Base-by-base conservation (phyloP, 2,888 invertebrate genomes). In the Keiferia lycopersicella region DNA sequence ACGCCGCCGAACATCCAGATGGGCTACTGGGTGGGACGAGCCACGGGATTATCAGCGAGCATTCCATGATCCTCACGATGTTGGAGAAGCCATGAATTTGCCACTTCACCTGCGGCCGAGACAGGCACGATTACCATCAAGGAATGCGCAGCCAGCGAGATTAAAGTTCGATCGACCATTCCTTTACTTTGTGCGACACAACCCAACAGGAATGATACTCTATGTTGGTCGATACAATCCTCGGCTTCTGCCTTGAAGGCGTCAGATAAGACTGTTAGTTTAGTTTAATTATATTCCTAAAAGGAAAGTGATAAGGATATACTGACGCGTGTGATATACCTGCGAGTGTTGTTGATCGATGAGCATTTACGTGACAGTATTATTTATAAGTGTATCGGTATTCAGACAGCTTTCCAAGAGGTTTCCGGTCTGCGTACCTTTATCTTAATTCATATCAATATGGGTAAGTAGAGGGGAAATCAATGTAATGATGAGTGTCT, bases 181-280 rank as follows among this genome's bases (percentile, higher is more conserved):
- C 92, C 91, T 98, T 30, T 98, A 96, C 84, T 96, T 97, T 73
- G 96, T 97, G 14, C 93, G 97, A 78, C 97, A 98, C 84, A 97
- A 97, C 84, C 97, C 97, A 0, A 96, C 97, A n/a, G 97, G 97
- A 67, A 94, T 97, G 91, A 96, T 98, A 76, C 89, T 98, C 62
- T 96, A 96, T 81, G 96, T 97, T 92, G 97, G 97, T 51, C 93
- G 97, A 80, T 97, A 96, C 88, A 97, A 96, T 86, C 97, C 96
- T 51, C 94, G 96, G 86, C 93, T 96, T 79, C 87, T 96, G 84
- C 96, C 96, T 83, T 96, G 86, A 91, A 87, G 78, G 66, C 70
- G 70, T 73, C 76, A 72, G 72, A 71, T 82, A 87, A 91, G 91
- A 91, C 91, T 91, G 90, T 83, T 90, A 87, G 83, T 77, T 80